A percentile compares a stretch with the other conserved stretches of the same genome.
Conservation (phyloP, 2,797 vertebrate genomes). For the Alcedo quadribrachys region DNA sequence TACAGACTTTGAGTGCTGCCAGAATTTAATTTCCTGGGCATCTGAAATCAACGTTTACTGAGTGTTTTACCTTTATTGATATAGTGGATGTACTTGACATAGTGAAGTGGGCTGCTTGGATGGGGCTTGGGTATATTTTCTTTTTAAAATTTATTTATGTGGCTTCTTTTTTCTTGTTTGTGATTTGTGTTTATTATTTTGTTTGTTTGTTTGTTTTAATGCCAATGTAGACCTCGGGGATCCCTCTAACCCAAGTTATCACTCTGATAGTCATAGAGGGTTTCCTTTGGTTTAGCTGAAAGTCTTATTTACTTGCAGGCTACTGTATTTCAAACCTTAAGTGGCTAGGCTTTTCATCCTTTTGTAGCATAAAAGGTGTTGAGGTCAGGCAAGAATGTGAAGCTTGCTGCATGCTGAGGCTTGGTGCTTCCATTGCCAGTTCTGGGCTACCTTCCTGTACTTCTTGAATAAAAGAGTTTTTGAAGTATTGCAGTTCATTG, state of each 20-base stretch:
- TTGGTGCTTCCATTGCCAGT: not conserved
- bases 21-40: not conserved
- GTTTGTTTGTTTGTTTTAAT: not conserved
- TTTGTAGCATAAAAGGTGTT: not conserved
- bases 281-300: not conserved
- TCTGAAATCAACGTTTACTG: not conserved
- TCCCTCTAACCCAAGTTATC: not conserved
- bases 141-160: too few relatives aligned
- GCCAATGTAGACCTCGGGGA: not conserved
- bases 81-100: accelerated
- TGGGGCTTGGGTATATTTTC: not conserved
- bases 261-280: not conserved
- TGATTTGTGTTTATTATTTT: not conserved
- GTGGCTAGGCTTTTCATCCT: not conserved
- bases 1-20: not conserved
- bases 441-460: not conserved
- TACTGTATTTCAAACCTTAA: not conserved
- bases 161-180: too few relatives aligned
- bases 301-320: not conserved
- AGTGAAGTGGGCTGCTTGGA: not conserved
- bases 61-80: not conserved
- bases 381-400: not conserved
- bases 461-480: not conserved
- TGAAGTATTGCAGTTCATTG: not conserved
- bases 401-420: not conserved